A percentile compares a stretch with the other conserved stretches of the same genome.
Evolutionary conservation across 2,113 vertebrate species (phyloP).

Genomic region (Cricetomys ansorgei): DNA sequence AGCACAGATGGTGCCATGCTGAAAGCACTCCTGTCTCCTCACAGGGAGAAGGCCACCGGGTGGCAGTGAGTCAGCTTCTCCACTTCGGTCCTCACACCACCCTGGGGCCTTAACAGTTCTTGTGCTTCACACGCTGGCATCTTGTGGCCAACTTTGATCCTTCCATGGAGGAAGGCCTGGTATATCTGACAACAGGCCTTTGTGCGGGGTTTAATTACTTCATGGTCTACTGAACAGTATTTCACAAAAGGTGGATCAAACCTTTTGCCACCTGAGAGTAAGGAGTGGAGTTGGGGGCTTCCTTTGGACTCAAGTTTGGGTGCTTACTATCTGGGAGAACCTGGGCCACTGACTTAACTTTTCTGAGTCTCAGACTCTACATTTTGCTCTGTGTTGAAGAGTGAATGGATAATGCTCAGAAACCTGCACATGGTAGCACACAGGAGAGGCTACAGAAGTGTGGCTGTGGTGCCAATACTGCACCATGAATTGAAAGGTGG

Average conservation of each 20-base stretch:
- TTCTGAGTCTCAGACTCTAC: neutral
- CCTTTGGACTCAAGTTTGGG: neutral
- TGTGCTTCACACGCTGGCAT: neutral
- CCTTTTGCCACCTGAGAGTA: neutral
- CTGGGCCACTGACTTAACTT: neutral
- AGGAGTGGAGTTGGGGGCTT: neutral
- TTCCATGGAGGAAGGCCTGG: neutral
- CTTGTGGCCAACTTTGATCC: neutral
- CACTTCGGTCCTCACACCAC: neutral
- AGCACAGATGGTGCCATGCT: neutral
- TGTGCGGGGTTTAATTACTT: neutral
- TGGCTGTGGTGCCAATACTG: neutral
- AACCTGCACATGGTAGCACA: neutral
- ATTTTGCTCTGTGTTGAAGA: neutral
- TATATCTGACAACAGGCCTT: neutral
- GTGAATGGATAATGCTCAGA: neutral
- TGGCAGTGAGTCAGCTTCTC: neutral
- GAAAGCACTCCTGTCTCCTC: neutral
- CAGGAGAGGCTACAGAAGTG: neutral
- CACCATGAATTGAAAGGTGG: neutral
- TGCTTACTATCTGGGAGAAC: neutral
- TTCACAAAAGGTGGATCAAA: neutral
- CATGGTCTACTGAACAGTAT: neutral
- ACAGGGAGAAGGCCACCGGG: neutral
- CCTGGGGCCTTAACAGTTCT: neutral